A percentile compares a stretch with the other conserved stretches of the same genome.
phyloP scores from a whole-genome alignment of 2,113 vertebrate genomes.

The Entomyzon cyanotis region DNA sequence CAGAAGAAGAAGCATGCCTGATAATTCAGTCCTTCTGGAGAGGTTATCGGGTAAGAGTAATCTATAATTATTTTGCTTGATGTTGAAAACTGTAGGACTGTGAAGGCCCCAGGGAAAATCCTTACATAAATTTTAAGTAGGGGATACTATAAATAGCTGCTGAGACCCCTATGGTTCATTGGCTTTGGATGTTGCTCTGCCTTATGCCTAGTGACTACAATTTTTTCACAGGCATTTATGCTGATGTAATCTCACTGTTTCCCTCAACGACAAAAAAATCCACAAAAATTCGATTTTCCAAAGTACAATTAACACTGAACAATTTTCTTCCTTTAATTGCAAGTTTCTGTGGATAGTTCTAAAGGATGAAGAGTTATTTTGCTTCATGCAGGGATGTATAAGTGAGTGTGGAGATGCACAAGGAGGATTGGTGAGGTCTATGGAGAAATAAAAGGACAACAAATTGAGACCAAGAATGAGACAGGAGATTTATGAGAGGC shows the following conservation, averaged over 20 bases:
- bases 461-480: neutral
- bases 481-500: neutral
- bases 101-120: conserved; percentile 39
- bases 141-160: conserved; percentile 34
- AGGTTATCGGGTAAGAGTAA: conserved; percentile 86
- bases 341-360: neutral
- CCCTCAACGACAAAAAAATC: neutral
- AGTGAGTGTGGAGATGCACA: neutral
- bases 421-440: neutral
- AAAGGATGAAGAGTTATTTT: neutral
- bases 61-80: conserved; percentile 31
- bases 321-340: neutral
- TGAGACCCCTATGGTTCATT: conserved; percentile 48
- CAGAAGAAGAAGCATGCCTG: conserved; percentile 80
- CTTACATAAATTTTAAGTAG: conserved; percentile 54
- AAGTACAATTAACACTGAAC: neutral
- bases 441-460: neutral
- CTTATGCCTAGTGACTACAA: conserved; percentile 19
- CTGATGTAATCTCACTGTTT: neutral
- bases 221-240: conserved; percentile 16
- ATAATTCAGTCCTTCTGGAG: conserved; percentile 92
- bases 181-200: conserved; percentile 40
- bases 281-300: neutral
- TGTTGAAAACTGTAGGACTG: conserved; percentile 36
- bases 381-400: neutral